Base-by-base conservation (phyloP, 2,888 invertebrate species). In the Sinelater perroti region DNA sequence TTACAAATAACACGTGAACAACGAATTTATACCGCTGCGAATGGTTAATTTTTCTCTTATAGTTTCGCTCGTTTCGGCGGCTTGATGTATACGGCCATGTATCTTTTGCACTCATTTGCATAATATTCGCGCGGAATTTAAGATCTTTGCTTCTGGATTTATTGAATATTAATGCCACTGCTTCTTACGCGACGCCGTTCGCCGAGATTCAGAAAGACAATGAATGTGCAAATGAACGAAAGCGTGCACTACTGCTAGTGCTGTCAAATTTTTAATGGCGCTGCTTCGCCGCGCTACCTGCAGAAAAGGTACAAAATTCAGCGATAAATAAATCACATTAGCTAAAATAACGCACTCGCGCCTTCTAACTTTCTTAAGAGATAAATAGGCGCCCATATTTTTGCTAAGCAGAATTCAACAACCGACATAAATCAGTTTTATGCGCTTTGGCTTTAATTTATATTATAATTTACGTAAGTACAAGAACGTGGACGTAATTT, bases 1-100 rank as follows among this genome's bases (percentile, higher is more conserved):
- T 65, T 69, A 67, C 68, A 68, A 67, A 68, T 67, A 66, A 64
- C 59, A 64, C 59, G 65, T 56, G 60, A 60, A 56, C 56, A 56
- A 50, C 55, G 63, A 57, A 61, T 61, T 61, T 46, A 57, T 56
- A 50, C 50, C 33, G 33, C 40, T 52, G 44, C 18, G 44, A 56
- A 45, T 52, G 53, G 55, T 50, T 53, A 53, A 57, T 57, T 61
- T 56, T 61, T 61, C 53, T 53, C 31, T 47, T 40, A 47, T 49
- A 49, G 56, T 61, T 53, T 56, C 33, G 42, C 38, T 38, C 54
- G 38, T 54, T 54, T 54, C 45, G 11, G 20, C 33, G 24, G 44
- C 49, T 20, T 47, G 38, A 53, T 24, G 35, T 57, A 26, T 47
- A 40, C 33, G 24, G 36, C 31, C 31, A 47, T 47, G 14, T 46